Conservation (phyloP, 2,113 vertebrate species). For the Brienomyrus longianalis region DNA sequence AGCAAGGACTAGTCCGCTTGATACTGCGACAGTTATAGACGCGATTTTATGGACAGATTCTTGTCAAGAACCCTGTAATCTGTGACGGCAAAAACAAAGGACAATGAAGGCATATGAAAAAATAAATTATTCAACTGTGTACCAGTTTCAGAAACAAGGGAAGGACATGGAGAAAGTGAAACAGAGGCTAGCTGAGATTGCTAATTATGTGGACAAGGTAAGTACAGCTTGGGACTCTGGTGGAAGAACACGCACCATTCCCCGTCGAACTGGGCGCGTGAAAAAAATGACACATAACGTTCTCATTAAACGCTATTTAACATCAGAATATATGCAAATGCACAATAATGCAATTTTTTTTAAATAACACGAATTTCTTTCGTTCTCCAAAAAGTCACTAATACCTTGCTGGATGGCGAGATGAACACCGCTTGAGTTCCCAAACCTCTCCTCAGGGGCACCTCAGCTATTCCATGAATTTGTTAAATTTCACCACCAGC, state of each 20-base stretch:
- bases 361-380: background rate
- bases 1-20: background rate
- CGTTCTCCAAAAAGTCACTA: background rate
- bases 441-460: background rate
- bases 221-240: slow-evolving; percentile 22
- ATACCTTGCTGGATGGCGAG: background rate
- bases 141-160: slow-evolving; percentile 92
- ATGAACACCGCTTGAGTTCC: background rate
- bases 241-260: background rate
- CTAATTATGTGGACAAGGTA: slow-evolving; percentile 98
- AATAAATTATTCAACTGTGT: background rate
- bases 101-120: background rate
- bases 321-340: background rate
- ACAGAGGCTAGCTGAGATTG: slow-evolving; percentile 91
- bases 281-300: too few relatives aligned
- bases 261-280: background rate
- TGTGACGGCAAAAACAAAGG: background rate
- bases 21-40: background rate
- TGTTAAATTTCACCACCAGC: background rate
- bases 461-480: background rate
- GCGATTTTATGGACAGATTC: background rate
- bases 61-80: background rate
- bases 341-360: background rate
- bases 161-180: slow-evolving; percentile 94
- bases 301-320: background rate